These are phyloP conservation scores for Phasianus colchicus DNA, from an alignment of 2,113 vertebrate species.

Conservation along the genomic window DNA sequence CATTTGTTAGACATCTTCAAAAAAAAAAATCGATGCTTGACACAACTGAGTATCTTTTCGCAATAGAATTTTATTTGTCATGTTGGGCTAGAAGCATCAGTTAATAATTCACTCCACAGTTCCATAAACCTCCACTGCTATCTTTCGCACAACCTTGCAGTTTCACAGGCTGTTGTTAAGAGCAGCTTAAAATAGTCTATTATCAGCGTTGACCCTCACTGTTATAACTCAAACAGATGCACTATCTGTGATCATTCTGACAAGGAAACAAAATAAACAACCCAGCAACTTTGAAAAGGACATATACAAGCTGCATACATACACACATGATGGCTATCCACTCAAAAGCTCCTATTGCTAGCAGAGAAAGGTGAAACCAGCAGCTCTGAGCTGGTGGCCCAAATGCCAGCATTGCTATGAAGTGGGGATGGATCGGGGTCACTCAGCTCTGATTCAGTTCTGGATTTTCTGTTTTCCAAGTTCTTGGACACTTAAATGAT, in stretches of 20 bases:
- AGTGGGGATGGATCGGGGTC: background rate
- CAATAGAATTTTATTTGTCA: conserved; percentile 57
- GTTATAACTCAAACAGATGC: conserved; percentile 42
- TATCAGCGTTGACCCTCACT: conserved; percentile 28
- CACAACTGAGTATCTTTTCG: conserved; percentile 20
- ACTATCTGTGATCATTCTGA: conserved; percentile 21
- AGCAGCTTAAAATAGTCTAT: conserved; percentile 53
- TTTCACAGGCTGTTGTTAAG: conserved; percentile 31
- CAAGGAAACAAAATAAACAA: conserved; percentile 48
- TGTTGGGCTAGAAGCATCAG: conserved; percentile 1
- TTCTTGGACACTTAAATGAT: background rate
- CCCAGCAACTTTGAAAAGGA: conserved; percentile 9
- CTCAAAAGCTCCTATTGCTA: fast-evolving
- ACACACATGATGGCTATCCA: background rate
- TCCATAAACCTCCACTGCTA: conserved; percentile 3
- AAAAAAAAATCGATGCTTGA: background rate
- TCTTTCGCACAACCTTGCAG: conserved; percentile 64
- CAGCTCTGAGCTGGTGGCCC: background rate
- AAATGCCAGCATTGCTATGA: fast-evolving
- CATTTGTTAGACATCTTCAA: conserved; percentile 31
- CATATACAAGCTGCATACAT: background rate
- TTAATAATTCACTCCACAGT: conserved; percentile 53
- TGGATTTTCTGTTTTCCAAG: background rate
- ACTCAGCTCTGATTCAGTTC: background rate
- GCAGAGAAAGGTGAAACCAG: fast-evolving